A percentile compares a stretch with the other conserved stretches of the same genome.
Conservation (phyloP, 2,113 vertebrate species). For the Alethe diademata region DNA sequence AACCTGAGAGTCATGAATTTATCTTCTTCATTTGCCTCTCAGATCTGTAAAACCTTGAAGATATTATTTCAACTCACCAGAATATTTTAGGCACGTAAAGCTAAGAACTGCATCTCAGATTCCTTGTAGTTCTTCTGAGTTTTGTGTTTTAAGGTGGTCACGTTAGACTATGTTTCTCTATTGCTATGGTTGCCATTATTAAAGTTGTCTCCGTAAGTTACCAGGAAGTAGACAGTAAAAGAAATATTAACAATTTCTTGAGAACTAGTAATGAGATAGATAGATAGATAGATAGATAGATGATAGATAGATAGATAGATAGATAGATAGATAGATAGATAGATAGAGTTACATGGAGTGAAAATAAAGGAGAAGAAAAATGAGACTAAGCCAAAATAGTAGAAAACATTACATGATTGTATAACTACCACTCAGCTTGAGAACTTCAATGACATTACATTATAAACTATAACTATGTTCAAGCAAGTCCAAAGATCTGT, state of each 20-base stretch:
- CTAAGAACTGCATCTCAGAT: neutral
- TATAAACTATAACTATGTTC: neutral
- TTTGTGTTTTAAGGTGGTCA: neutral
- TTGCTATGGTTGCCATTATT: neutral
- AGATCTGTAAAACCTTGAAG: neutral
- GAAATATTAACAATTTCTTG: neutral
- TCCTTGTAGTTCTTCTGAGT: neutral
- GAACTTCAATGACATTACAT: neutral
- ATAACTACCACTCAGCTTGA: neutral
- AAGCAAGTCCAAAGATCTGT: neutral
- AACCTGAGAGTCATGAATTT: neutral
- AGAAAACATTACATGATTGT: neutral
- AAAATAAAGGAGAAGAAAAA: constrained; percentile 1
- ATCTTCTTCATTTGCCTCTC: neutral
- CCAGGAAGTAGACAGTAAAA: neutral
- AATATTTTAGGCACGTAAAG: neutral
- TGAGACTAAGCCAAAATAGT: neutral
- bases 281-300: neutral
- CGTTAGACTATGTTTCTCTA: neutral
- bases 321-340: neutral
- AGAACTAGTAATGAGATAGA: neutral
- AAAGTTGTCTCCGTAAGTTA: neutral
- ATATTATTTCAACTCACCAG: neutral
- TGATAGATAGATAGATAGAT: neutral
- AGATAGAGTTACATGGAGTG: neutral